Evolutionary conservation across 2,113 vertebrate species (phyloP).

Genomic region (Erpornis zantholeuca): DNA sequence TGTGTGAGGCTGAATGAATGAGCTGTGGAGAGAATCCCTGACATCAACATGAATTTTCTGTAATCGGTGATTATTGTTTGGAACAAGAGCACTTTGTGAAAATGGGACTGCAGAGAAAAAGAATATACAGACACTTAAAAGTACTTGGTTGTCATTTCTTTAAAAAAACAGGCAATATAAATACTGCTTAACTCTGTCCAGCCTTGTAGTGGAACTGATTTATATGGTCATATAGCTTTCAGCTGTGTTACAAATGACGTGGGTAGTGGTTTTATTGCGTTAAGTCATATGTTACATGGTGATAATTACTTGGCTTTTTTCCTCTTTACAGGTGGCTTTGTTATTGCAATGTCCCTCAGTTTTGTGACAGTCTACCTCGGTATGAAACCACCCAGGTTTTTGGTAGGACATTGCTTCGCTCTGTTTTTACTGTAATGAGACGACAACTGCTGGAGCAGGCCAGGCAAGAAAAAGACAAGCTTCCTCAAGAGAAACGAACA

Average conservation of each 20-base stretch:
- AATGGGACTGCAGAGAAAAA: background rate
- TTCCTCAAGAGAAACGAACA: conserved; percentile 94
- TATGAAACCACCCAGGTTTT: conserved; percentile 98
- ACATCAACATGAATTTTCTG: background rate
- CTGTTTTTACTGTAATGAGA: conserved; percentile 96
- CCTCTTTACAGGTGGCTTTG: conserved; percentile 87
- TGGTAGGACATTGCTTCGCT: conserved; percentile 90
- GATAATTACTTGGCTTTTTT: background rate
- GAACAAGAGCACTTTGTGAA: background rate
- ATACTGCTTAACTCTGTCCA: background rate
- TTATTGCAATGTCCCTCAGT: conserved; percentile 98
- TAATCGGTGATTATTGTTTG: background rate
- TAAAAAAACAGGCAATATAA: background rate
- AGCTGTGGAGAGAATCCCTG: background rate
- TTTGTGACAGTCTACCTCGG: conserved; percentile 96
- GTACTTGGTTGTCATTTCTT: background rate
- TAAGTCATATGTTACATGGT: background rate
- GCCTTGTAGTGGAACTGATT: background rate
- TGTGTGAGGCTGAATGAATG: background rate
- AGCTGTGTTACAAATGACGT: background rate
- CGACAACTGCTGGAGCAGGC: conserved; percentile 95
- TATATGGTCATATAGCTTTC: background rate
- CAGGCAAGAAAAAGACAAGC: conserved; percentile 96
- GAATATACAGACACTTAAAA: background rate
- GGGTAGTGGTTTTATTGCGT: background rate